Evolutionary conservation across 2,888 invertebrate genomes (phyloP), one percentile per base, ranked within the genome.

Genomic region (Pachydiplax longipennis): DNA sequence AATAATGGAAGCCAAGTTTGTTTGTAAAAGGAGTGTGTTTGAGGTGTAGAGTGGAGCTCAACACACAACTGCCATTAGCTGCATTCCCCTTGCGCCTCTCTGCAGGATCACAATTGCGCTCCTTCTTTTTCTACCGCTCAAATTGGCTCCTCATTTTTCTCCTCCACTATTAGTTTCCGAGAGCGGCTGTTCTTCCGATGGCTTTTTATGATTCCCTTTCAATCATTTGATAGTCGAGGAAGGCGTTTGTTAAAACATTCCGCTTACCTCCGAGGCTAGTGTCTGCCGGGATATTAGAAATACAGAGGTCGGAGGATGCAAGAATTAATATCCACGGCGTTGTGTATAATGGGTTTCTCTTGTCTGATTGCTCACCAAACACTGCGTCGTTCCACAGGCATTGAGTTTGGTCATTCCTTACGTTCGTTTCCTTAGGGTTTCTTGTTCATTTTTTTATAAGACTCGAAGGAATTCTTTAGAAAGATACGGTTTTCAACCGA

Each of bases 51-150:
- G 22, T 5, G 10, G 65, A n/a, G 12, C 87, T 61, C 65, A 87
- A 58, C 87, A 37, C 65, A 65, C 61, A 61, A 35, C 87, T 58
- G 22, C 87, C 87, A 87, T 87, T 87, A 87, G 87, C 61, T 12
- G 61, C 65, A 58, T 25, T n/a, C 53, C 83, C 53, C 44, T 31
- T 6, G 87, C 87, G 61, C 87, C 37, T 61, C 25, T 18, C 58
- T 35, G 35, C n/a, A 31, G 65, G 87, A 87, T 87, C 87, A 65
- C 83, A 83, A 58, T 87, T 40, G 58, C 13, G 35, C n/a, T 35
- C 37, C 58, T 87, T 61, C 22, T 35, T 65, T 87, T 22, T 40
- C 5, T 18, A 6, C 48, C 13, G 82, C 81, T 48, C 12, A n/a
- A 81, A 81, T 18, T 44, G n/a, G 81, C 48, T 25, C n/a, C 10